phyloP scores from a whole-genome alignment of 23 tunicate species.

The Halocynthia aurantium region DNA sequence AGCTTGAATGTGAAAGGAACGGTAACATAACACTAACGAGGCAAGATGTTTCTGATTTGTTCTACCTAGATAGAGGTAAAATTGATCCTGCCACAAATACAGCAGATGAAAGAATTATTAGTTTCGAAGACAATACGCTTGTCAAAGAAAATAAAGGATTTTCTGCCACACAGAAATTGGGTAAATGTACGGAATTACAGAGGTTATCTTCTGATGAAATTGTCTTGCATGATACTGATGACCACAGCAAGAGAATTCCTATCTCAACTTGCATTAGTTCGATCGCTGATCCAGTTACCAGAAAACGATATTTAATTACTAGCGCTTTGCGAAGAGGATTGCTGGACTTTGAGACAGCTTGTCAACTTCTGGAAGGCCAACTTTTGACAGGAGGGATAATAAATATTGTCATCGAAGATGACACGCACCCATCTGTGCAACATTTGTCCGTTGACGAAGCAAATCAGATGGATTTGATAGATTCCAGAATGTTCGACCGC shows the following conservation, averaged over 20 bases:
- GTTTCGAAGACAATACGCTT: neutral
- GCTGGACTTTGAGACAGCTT: conserved; percentile 37
- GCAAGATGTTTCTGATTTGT: too few species aligned
- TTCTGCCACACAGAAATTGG: neutral
- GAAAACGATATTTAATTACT: conserved; percentile 35
- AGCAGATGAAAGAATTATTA: too few species aligned
- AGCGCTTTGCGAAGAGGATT: conserved; percentile 46
- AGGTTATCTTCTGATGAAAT: neutral
- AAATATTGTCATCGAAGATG: neutral
- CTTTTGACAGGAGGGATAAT: conserved; percentile 19
- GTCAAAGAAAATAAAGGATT: neutral
- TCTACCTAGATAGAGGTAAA: too few species aligned
- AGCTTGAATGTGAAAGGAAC: too few species aligned
- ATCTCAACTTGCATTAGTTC: conserved; percentile 47
- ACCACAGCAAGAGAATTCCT: neutral
- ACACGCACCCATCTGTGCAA: conserved; percentile 5
- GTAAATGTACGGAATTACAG: neutral
- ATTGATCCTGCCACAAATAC: too few species aligned
- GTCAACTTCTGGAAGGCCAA: conserved; percentile 19
- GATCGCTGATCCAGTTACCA: conserved; percentile 44
- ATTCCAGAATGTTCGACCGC: conserved; percentile 15
- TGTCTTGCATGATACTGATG: neutral
- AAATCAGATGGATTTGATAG: neutral
- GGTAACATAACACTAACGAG: too few species aligned
- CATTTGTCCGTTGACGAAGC: conserved; percentile 14